Base-by-base conservation (phyloP, 2,797 vertebrate genomes). In the Sebastes wilsoni region DNA sequence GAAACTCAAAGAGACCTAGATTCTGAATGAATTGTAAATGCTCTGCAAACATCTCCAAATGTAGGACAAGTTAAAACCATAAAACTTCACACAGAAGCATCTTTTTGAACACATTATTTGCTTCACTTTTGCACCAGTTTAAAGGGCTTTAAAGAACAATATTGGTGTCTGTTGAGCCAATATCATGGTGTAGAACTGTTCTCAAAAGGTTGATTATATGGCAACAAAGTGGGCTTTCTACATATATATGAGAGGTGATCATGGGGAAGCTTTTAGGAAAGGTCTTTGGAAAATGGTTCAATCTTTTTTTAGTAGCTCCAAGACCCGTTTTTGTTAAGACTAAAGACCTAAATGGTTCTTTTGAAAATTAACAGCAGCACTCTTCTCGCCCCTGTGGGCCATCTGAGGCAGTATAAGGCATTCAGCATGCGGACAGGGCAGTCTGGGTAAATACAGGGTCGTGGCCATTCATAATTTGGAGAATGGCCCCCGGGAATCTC, bases 381-480 rank as follows among this genome's bases (percentile, higher is more conserved):
- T 82, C 70, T 6, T 82, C 68, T 6, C 20, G 82, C 80, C 80
- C 88, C 86, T 83, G 36, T 30, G 91, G 87, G 88, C 71, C 81
- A 88, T 93, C 94, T 92, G 95, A 94, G 90, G 95, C 94, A 88
- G 89, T 91, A 25, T 77, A 94, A 97, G 95, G 94, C 95, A 97
- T 97, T 96, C 96, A 96, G 94, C 92, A 93, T 94, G 94, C 90
- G 93, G 93, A 92, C 93, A 94, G 93, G 95, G 91, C 95, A 93
- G 95, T 94, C 92, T 97, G 94, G 88, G 97, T 97, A 98, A 98
- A 98, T 96, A 98, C 94, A 94, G 95, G 96, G 95, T 96, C 97
- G 97, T 98, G 97, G 96, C 93, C 96, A 95, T 95, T 97, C 97
- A 97, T 99, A 97, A 97, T 97, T 97, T 96, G 95, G 94, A 95